Evolutionary conservation across 2,888 invertebrate species (phyloP).

Genomic region (Cyrtodaria siliqua): DNA sequence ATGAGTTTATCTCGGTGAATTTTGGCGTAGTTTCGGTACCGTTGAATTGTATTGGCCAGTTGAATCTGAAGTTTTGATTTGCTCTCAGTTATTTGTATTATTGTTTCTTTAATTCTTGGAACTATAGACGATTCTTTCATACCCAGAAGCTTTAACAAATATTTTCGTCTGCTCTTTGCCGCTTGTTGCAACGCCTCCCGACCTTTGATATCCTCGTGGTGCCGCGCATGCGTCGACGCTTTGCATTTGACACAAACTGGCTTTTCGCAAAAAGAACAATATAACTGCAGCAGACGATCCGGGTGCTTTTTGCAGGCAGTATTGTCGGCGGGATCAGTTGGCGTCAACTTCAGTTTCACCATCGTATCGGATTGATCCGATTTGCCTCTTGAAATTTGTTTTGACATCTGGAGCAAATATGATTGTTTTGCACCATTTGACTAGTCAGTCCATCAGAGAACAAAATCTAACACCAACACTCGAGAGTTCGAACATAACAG

Average conservation of each 20-base stretch:
- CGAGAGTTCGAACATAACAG: too few relatives aligned
- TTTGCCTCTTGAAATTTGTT: too few relatives aligned
- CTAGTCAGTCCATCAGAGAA: too few relatives aligned
- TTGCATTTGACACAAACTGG: slow-evolving; percentile 56
- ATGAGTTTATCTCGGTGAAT: slow-evolving; percentile 38
- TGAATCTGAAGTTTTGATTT: slow-evolving; percentile 30
- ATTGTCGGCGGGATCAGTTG: too few relatives aligned
- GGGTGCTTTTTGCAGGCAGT: slow-evolving; percentile 15
- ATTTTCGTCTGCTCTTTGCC: slow-evolving; percentile 32
- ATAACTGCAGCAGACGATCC: slow-evolving; percentile 21
- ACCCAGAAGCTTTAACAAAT: slow-evolving; percentile 27
- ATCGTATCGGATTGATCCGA: too few relatives aligned
- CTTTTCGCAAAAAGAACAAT: slow-evolving; percentile 53
- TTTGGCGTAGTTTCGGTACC: slow-evolving; percentile 29
- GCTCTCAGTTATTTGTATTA: slow-evolving; percentile 35
- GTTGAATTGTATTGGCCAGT: slow-evolving; percentile 14
- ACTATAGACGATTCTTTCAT: slow-evolving; percentile 21
- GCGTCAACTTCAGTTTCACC: too few relatives aligned
- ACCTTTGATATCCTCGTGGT: slow-evolving; percentile 48
- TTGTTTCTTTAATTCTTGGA: slow-evolving; percentile 15
- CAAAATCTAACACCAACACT: too few relatives aligned
- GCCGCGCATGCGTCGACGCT: slow-evolving; percentile 47
- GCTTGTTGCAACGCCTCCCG: slow-evolving; percentile 28
- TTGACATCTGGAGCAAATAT: too few relatives aligned
- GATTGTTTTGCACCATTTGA: too few relatives aligned